A percentile compares a stretch with the other conserved stretches of the same genome.
These are phyloP conservation scores for Bujurquina vittata DNA, from an alignment of 2,113 vertebrate genomes.

Conservation along the genomic window DNA sequence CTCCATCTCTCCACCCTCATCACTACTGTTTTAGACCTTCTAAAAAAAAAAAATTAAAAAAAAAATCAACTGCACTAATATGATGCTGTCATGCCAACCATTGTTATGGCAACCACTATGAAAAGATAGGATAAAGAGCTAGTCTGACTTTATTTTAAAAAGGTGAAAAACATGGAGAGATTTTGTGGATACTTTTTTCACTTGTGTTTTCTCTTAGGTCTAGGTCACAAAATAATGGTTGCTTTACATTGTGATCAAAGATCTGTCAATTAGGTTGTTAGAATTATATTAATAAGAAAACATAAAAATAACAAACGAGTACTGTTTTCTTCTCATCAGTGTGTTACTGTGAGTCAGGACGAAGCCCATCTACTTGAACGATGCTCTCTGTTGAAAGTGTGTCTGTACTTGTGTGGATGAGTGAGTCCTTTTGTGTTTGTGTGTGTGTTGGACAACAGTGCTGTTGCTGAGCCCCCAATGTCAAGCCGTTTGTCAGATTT, in stretches of 20 bases:
- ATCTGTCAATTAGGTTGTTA: conserved; percentile 68
- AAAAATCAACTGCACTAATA: conserved; percentile 75
- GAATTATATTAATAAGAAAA: conserved; percentile 61
- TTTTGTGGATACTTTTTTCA: conserved; percentile 61
- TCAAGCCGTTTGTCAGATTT: conserved; percentile 35
- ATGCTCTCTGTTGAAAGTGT: conserved; percentile 70
- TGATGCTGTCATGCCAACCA: conserved; percentile 64
- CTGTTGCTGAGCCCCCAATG: conserved; percentile 72
- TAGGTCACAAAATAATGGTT: conserved; percentile 65
- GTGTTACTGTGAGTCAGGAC: conserved; percentile 77
- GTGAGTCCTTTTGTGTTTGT: conserved; percentile 33
- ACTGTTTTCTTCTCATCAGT: conserved; percentile 73
- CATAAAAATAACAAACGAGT: conserved; percentile 51
- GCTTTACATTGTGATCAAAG: conserved; percentile 64
- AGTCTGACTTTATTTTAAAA: conserved; percentile 58
- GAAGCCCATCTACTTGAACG: conserved; percentile 77
- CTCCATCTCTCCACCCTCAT: conserved; percentile 51
- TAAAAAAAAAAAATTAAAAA: conserved; percentile 24
- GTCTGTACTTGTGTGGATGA: conserved; percentile 33
- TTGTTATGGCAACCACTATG: conserved; percentile 68
- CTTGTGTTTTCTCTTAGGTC: conserved; percentile 59
- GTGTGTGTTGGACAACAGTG: conserved; percentile 67
- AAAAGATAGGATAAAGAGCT: conserved; percentile 60
- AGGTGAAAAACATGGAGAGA: conserved; percentile 17
- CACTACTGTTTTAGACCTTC: conserved; percentile 59